Evolutionary conservation across 2,888 invertebrate species (phyloP).

Genomic region (Ditula angustiorana): DNA sequence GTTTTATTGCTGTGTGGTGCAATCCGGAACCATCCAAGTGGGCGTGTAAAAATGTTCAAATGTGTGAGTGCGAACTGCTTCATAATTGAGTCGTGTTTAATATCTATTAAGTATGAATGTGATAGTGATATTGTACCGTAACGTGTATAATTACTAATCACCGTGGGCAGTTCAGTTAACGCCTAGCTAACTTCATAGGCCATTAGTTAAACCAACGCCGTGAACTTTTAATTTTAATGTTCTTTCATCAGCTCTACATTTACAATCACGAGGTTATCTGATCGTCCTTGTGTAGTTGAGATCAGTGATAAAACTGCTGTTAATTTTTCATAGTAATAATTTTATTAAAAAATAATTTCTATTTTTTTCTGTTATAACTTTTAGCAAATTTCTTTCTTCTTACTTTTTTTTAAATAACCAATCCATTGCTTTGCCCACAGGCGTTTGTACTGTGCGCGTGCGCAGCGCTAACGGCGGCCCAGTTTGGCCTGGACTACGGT

Average conservation of each 20-base stretch:
- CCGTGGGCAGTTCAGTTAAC: conserved; percentile 8
- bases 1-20: no score
- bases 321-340: no score
- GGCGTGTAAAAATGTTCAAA: neutral
- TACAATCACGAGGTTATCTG: conserved; percentile 19
- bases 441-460: conserved; percentile 74
- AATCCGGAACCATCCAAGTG: neutral
- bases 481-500: conserved; percentile 65
- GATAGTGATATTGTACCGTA: conserved; percentile 12
- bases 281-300: conserved; percentile 18
- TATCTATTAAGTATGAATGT: neutral
- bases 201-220: conserved; percentile 24
- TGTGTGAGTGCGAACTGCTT: neutral
- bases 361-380: no score
- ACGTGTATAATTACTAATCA: conserved; percentile 19
- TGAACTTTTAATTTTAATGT: conserved; percentile 27
- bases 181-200: conserved; percentile 21
- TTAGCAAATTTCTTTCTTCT: no score
- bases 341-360: no score
- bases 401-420: neutral
- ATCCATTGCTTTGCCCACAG: conserved; percentile 63
- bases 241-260: conserved; percentile 29
- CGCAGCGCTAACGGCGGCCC: conserved; percentile 73
- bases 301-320: conserved; percentile 34
- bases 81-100: neutral